Evolutionary conservation across 2,797 vertebrate species (phyloP), one percentile per base, ranked within the genome.

Genomic region (Helarctos malayanus): DNA sequence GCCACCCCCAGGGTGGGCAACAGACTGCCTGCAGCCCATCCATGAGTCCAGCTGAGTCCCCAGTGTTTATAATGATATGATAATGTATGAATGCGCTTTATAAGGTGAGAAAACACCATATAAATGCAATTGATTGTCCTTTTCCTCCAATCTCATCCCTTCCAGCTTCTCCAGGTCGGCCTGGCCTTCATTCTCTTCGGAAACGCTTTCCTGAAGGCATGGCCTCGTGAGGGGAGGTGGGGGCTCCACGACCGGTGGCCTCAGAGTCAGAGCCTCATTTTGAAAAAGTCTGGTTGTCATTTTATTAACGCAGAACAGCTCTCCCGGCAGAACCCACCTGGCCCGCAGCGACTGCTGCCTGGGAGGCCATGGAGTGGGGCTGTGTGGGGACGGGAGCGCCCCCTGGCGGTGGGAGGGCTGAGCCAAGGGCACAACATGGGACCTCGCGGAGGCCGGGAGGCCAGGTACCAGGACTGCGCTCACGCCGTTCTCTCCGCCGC

Each of bases 271-370:
- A 41, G n/a, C 16, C 38, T 71, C 38, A 32, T 85, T 29, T 27
- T 29, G 15, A 16, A 45, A 7, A 47, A 80, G 49, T 32, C 73
- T 47, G 71, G 49, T 59, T 7, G 25, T 82, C 16, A 6, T 29
- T 21, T 63, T 8, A 57, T 41, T 19, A 14, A 11, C 2, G 8
- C 11, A 29, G 2, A 27, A 13, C 29, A 10, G 19, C 54, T 19
- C 16, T 38, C 19, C 18, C 7, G 0, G 1, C 6, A 5, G 2
- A 56, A 8, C 9, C 38, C 47, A 0, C 27, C 38, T 49, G 25
- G 25, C 56, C 52, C 0, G 0, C 49, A 45, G 65, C 52, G 14
- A 6, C 4, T 56, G 82, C 79, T 0, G 25, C 47, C n/a, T 25
- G 7, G 19, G 81, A 90, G 35, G 29, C 63, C 45, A 7, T 15